Percentiles rank a stretch among this genome's conserved stretches.
Conservation (phyloP, 2,113 vertebrate genomes). For the Solea solea region DNA sequence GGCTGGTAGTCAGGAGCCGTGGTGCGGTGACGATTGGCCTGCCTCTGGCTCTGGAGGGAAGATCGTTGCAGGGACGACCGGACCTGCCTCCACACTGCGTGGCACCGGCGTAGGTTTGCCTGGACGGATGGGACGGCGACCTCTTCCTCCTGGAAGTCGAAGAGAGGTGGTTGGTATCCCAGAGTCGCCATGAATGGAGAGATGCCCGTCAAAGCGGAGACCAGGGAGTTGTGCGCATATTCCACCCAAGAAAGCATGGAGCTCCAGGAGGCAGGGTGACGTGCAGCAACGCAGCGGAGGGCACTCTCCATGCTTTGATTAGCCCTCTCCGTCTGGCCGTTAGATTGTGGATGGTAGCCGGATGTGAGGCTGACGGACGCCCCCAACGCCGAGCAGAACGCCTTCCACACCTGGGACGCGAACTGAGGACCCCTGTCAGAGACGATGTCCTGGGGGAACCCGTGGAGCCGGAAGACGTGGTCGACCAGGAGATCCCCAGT, state of each 20-base stretch:
- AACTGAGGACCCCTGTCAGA: background rate
- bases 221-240: background rate
- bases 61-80: background rate
- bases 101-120: background rate
- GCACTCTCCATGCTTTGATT: background rate
- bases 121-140: background rate
- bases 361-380: background rate
- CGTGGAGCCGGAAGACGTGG: background rate
- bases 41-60: background rate
- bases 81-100: background rate
- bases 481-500: background rate
- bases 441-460: background rate
- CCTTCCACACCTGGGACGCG: background rate
- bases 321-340: background rate
- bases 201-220: background rate
- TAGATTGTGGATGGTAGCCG: background rate
- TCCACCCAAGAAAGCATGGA: background rate
- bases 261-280: background rate
- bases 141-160: background rate
- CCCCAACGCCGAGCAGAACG: background rate
- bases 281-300: background rate
- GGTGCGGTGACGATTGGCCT: background rate
- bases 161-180: background rate
- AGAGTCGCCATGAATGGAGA: background rate
- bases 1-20: background rate